phyloP scores from a whole-genome alignment of 2,113 vertebrate species.

The Proteles cristata region DNA sequence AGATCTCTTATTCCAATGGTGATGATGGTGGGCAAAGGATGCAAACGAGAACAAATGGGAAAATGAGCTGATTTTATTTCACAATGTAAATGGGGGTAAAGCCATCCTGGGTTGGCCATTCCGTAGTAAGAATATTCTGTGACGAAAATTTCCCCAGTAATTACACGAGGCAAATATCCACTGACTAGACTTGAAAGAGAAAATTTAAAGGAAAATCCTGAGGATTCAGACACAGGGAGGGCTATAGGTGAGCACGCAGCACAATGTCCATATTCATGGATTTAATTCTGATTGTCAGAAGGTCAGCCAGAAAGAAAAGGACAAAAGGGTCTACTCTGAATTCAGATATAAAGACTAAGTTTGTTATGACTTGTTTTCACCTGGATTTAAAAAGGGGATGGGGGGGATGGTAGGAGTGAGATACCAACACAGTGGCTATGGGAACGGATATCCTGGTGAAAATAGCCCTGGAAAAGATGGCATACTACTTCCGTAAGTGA shows the following conservation, averaged over 20 bases:
- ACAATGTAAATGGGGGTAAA: not conserved
- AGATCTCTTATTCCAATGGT: constrained; percentile 60
- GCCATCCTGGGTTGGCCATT: constrained; percentile 38
- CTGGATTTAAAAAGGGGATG: constrained; percentile 54
- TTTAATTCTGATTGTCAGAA: constrained; percentile 46
- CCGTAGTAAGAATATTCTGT: constrained; percentile 24
- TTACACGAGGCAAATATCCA: not conserved
- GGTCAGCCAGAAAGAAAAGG: constrained; percentile 56
- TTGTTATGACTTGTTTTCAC: constrained; percentile 73
- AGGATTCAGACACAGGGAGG: not conserved
- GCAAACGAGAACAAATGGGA: constrained; percentile 67
- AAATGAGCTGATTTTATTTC: constrained; percentile 67
- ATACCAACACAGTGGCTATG: not conserved
- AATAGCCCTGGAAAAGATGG: constrained; percentile 84
- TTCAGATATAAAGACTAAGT: constrained; percentile 45
- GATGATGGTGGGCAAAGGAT: constrained; percentile 59
- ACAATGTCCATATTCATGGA: not conserved
- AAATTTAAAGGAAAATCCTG: constrained; percentile 58
- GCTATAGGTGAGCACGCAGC: not conserved
- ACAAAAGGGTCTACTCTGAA: constrained; percentile 21
- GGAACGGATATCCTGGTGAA: constrained; percentile 73
- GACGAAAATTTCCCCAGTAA: constrained; percentile 3
- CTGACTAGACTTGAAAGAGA: constrained; percentile 66
- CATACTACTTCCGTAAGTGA: constrained; percentile 87
- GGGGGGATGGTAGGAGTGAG: accelerated